A percentile compares a stretch with the other conserved stretches of the same genome.
These are phyloP conservation scores for Athrips mouffetella DNA, from an alignment of 2,888 invertebrate species.

Conservation along the genomic window DNA sequence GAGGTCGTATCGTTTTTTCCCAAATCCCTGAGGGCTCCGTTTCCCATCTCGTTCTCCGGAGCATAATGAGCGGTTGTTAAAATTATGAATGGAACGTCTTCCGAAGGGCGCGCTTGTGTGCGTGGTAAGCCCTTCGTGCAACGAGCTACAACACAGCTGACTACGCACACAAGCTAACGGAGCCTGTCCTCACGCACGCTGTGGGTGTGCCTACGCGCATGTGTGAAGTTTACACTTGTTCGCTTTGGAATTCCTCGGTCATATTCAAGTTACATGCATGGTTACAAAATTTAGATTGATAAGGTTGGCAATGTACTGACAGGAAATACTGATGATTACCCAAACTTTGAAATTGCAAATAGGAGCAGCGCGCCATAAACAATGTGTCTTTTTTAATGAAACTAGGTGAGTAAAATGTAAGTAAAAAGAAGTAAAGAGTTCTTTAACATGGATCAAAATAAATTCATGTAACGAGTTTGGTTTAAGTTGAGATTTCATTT, in stretches of 20 bases:
- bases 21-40: constrained; percentile 46
- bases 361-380: too few species aligned
- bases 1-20: constrained; percentile 40
- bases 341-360: too few species aligned
- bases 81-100: constrained; percentile 65
- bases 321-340: not conserved
- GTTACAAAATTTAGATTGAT: constrained; percentile 6
- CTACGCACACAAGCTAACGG: constrained; percentile 11
- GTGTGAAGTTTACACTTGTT: constrained; percentile 18
- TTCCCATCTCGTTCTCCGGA: constrained; percentile 51
- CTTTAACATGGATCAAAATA: too few species aligned
- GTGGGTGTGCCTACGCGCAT: constrained; percentile 2
- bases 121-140: constrained; percentile 13
- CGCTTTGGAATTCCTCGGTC: constrained; percentile 24
- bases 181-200: not conserved
- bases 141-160: constrained; percentile 17
- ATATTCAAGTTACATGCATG: constrained; percentile 21
- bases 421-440: too few species aligned
- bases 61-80: constrained; percentile 72
- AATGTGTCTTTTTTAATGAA: too few species aligned
- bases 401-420: too few species aligned
- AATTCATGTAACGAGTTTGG: too few species aligned
- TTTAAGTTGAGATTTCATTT: too few species aligned
- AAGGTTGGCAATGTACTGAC: not conserved
- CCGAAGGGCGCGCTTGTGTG: constrained; percentile 11